Conservation (phyloP, 2,888 invertebrate genomes). For the Rhabditoides inermis region DNA sequence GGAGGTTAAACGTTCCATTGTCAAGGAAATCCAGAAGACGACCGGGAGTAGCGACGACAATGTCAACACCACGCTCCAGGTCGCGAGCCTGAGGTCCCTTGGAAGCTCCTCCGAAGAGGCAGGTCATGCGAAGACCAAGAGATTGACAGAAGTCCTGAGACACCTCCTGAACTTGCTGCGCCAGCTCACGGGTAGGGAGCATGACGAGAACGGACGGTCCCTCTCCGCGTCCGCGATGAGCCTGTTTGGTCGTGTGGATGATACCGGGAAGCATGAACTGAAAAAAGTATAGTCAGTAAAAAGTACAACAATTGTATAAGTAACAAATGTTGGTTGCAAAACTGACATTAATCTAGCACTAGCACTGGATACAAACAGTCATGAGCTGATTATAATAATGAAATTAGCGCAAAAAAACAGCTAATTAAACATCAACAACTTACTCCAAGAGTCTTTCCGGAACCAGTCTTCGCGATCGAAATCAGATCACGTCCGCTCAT, state of each 20-base stretch:
- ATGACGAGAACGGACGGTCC: slow-evolving; percentile 68
- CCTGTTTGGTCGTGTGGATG: slow-evolving; percentile 83
- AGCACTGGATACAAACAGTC: too few relatives aligned
- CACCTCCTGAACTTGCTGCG: slow-evolving; percentile 67
- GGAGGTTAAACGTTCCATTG: slow-evolving; percentile 54
- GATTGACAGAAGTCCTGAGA: slow-evolving; percentile 77
- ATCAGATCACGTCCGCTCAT: slow-evolving; percentile 83
- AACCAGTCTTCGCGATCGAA: slow-evolving; percentile 73
- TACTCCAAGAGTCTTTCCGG: slow-evolving; percentile 79
- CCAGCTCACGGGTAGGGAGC: slow-evolving; percentile 58
- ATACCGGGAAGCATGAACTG: slow-evolving; percentile 71
- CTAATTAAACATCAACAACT: too few relatives aligned
- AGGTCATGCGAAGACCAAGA: slow-evolving; percentile 76
- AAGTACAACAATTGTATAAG: too few relatives aligned
- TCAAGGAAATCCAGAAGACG: slow-evolving; percentile 58
- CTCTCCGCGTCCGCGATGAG: slow-evolving; percentile 74
- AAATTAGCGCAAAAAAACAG: too few relatives aligned
- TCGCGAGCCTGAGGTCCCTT: slow-evolving; percentile 72
- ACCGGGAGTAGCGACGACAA: slow-evolving; percentile 59
- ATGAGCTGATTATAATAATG: too few relatives aligned
- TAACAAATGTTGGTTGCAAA: too few relatives aligned
- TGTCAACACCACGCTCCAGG: slow-evolving; percentile 56
- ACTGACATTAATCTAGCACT: too few relatives aligned
- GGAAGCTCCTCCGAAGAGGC: slow-evolving; percentile 94
- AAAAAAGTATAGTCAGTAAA: too few relatives aligned